Conservation (phyloP, 1,140 invertebrate species). For the Drosophila takahashii region DNA sequence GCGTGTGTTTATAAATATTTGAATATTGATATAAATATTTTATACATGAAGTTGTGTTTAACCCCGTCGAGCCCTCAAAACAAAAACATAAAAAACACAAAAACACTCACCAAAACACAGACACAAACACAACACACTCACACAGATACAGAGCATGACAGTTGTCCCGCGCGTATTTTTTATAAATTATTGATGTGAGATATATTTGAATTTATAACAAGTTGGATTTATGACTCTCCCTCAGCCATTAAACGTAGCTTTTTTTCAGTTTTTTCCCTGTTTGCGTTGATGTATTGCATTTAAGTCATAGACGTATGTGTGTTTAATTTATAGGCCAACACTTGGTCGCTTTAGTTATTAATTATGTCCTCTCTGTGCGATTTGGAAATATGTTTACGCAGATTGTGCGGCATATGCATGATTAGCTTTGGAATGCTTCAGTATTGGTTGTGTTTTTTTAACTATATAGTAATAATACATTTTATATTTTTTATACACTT, state of each 20-base stretch:
- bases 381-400: slow-evolving; percentile 30
- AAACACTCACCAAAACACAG: slow-evolving; percentile 13
- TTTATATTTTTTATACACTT: slow-evolving; percentile 8
- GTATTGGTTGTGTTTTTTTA: neutral
- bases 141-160: slow-evolving; percentile 63
- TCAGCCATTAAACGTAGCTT: slow-evolving; percentile 52
- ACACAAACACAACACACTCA: slow-evolving; percentile 27
- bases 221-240: slow-evolving; percentile 66
- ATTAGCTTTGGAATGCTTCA: slow-evolving; percentile 32
- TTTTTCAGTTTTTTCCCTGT: slow-evolving; percentile 14
- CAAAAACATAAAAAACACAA: slow-evolving; percentile 27
- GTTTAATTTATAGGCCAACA: slow-evolving; percentile 65
- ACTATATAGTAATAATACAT: neutral
- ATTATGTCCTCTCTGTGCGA: slow-evolving; percentile 38
- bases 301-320: slow-evolving; percentile 18
- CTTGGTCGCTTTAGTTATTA: slow-evolving; percentile 65
- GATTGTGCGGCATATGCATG: slow-evolving; percentile 45
- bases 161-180: slow-evolving; percentile 77
- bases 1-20: slow-evolving; percentile 74
- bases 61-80: slow-evolving; percentile 43
- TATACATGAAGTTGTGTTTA: slow-evolving; percentile 80
- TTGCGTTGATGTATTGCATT: slow-evolving; percentile 39
- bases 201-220: slow-evolving; percentile 80
- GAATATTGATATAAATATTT: slow-evolving; percentile 77
- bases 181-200: slow-evolving; percentile 82